Percentiles rank a stretch among this genome's conserved stretches.
These are phyloP conservation scores for Passer montanus DNA, from an alignment of 2,113 vertebrate genomes.

Conservation along the genomic window DNA sequence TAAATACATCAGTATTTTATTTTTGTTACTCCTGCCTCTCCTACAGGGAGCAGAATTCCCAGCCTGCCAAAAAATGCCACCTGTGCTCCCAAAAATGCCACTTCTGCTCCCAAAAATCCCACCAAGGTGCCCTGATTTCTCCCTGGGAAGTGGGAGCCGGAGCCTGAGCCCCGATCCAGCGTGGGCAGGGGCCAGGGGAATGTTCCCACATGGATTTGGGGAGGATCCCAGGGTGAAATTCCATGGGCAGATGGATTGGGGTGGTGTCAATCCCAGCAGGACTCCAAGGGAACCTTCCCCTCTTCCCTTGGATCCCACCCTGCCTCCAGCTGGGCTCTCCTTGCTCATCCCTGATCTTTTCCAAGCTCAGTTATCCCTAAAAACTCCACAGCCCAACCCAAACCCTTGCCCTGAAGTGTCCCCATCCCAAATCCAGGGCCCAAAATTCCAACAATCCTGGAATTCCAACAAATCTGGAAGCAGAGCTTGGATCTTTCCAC, in stretches of 20 bases:
- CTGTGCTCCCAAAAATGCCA: not conserved
- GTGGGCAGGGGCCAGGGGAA: not conserved
- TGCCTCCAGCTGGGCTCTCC: not conserved
- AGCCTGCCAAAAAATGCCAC: not conserved
- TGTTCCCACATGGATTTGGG: not conserved
- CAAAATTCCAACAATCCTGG: not conserved
- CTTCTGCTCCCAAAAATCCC: not conserved
- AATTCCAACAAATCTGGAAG: not conserved
- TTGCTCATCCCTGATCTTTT: too few relatives aligned
- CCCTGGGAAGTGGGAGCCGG: not conserved
- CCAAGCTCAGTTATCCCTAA: not conserved
- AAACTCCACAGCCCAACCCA: not conserved
- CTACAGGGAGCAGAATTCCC: not conserved
- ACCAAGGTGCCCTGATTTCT: not conserved
- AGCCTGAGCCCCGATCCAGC: not conserved
- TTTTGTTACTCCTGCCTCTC: not conserved
- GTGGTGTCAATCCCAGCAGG: not conserved
- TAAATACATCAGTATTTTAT: not conserved
- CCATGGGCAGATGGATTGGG: not conserved
- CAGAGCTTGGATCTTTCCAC: not conserved
- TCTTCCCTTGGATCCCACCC: not conserved
- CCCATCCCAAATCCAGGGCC: not conserved
- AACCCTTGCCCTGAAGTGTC: fast-evolving
- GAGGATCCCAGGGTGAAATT: not conserved
- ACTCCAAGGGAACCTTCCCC: not conserved